phyloP scores from a whole-genome alignment of 2,888 invertebrate species.

The Isotomurus palustris region DNA sequence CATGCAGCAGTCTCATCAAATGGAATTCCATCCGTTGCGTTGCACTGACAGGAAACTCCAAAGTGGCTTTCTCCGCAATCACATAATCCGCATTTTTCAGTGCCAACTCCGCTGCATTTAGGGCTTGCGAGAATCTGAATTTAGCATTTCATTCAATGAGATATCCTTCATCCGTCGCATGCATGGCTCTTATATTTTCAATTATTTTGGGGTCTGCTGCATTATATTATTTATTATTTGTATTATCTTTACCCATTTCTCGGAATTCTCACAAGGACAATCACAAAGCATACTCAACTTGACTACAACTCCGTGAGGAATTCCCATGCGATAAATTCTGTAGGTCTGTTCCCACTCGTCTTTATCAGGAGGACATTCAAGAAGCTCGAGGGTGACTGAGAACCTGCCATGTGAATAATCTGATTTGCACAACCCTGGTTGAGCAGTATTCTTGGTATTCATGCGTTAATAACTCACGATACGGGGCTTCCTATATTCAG shows the following conservation, averaged over 20 bases:
- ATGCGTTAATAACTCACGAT: constrained; percentile 11
- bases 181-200: too few relatives aligned
- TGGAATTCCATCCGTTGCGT: constrained; percentile 13
- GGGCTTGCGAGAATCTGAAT: too few relatives aligned
- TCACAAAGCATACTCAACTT: constrained; percentile 55
- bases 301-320: constrained; percentile 53
- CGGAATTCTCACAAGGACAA: constrained; percentile 52
- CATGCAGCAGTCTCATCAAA: constrained; percentile 18
- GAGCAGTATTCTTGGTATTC: background rate
- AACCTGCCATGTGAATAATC: constrained; percentile 14
- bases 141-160: too few relatives aligned
- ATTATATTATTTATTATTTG: background rate
- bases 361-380: constrained; percentile 22
- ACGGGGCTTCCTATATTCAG: constrained; percentile 12
- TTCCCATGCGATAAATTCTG: constrained; percentile 55
- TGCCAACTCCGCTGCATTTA: constrained; percentile 19
- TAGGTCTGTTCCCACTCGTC: constrained; percentile 27
- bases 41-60: constrained; percentile 49
- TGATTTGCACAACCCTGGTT: too few relatives aligned
- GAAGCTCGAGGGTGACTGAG: constrained; percentile 23
- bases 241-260: constrained; percentile 8
- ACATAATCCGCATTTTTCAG: constrained; percentile 42
- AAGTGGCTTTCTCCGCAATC: constrained; percentile 51
- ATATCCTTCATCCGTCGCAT: too few relatives aligned
- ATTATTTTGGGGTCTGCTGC: background rate